These are phyloP conservation scores for Nymphicus hollandicus DNA, from an alignment of 2,113 vertebrate species.

Conservation along the genomic window DNA sequence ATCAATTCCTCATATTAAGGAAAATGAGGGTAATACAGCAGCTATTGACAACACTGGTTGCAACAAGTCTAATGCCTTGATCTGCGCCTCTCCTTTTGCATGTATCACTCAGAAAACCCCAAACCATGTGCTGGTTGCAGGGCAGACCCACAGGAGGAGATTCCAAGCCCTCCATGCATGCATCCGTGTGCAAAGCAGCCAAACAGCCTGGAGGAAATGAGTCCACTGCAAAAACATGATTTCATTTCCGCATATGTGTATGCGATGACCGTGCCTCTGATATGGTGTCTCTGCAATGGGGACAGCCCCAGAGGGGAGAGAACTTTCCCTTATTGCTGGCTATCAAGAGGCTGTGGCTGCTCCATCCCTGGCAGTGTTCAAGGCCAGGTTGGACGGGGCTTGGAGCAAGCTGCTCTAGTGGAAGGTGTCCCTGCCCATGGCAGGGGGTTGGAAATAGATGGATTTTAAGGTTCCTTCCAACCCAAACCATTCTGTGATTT, in stretches of 20 bases:
- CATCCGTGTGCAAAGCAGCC: rapidly evolving
- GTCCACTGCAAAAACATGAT: background rate
- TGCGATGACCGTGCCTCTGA: background rate
- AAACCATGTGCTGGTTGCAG: background rate
- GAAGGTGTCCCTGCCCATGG: background rate
- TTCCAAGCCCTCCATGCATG: rapidly evolving
- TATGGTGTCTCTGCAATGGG: background rate
- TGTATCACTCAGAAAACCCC: background rate
- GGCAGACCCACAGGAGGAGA: background rate
- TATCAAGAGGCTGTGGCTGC: background rate
- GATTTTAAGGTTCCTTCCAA: background rate
- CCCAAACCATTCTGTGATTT: background rate
- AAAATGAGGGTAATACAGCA: background rate
- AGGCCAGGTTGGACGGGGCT: background rate
- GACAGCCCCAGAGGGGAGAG: background rate
- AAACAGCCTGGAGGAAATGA: background rate
- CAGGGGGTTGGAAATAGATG: background rate
- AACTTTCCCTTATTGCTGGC: background rate
- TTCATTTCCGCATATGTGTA: background rate
- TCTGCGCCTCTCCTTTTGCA: background rate
- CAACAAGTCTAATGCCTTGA: background rate
- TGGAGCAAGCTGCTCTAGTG: background rate
- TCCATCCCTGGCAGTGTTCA: background rate
- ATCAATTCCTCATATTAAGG: background rate
- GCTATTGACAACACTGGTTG: background rate